phyloP scores from a whole-genome alignment of 2,797 vertebrate species.

The Cebuella pygmaea region DNA sequence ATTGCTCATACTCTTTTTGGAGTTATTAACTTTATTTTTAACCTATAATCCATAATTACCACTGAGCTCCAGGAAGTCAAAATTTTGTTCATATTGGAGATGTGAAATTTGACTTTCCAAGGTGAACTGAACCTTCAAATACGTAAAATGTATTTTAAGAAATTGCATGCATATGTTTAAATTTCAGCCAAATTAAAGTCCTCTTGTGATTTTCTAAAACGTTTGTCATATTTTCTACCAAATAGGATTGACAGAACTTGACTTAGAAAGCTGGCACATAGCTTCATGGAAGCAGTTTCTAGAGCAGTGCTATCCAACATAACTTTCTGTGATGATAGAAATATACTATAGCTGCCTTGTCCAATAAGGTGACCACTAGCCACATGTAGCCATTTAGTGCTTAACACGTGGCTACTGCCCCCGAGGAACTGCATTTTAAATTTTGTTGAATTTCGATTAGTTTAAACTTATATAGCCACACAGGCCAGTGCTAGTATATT shows the following conservation, averaged over 20 bases:
- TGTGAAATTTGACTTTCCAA: not conserved
- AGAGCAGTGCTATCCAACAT: not conserved
- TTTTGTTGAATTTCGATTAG: constrained; percentile 2
- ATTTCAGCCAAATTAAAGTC: not conserved
- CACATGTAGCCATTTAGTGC: not conserved
- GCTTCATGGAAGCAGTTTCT: not conserved
- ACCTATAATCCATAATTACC: not conserved
- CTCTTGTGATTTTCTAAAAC: not conserved
- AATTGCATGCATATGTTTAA: not conserved
- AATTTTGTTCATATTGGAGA: not conserved
- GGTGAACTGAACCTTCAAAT: not conserved
- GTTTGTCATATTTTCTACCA: not conserved
- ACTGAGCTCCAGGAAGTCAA: not conserved
- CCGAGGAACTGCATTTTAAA: not conserved
- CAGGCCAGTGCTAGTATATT: not conserved
- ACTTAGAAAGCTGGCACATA: not conserved
- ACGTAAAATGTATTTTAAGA: constrained; percentile 12
- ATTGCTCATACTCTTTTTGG: not conserved
- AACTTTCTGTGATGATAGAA: not conserved
- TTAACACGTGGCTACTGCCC: not conserved
- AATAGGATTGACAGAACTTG: not conserved
- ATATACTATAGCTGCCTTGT: not conserved
- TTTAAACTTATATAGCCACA: not conserved
- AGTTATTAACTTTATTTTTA: not conserved
- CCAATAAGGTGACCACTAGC: not conserved